Base-by-base conservation (phyloP, 2,888 invertebrate genomes). In the Lamproptera curius region DNA sequence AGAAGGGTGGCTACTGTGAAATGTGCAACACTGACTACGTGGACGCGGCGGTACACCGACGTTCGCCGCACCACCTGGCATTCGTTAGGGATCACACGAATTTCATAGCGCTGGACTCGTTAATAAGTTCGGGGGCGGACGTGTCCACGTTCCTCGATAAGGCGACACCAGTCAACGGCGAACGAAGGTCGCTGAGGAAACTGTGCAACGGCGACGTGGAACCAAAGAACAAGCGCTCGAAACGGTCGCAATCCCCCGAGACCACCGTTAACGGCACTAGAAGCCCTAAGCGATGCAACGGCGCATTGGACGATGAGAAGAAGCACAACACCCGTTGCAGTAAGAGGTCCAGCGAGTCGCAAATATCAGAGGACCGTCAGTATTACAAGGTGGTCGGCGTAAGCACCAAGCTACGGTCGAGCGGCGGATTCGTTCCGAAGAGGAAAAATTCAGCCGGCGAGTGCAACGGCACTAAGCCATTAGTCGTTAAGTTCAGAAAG, bases 1-100 rank as follows among this genome's bases (percentile, higher is more conserved):
- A 63, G 28, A 79, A 78, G 49, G 90, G 89, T 35, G 95, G 95
- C 13, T 94, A 93, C 67, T 95, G 94, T 82, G 94, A 95, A 80
- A 92, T 95, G 74, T 95, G 95, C 75, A 93, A 92, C 67, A 81
- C 91, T 40, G 93, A 93, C 62, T 95, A 94, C 74, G 89, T 89
- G 50, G 92, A 92, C 65, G 84, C 93, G 10, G 89, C 90, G 11
- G 89, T 92, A 54, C 95, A 95, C 67, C 82, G 94, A 14, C 91
- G 92, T 56, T 93, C 93, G 20, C 92, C 93, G 59, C 91, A 92
- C 61, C 95, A 95, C 76, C 79, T 91, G 46, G 91, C 91, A 55
- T 93, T 94, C 73, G 92, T 93, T 23, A 90, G 91, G 46, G 93
- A 95, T 72, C 91, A 92, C 61, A 89, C 90, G 56, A 94, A 94